phyloP scores from a whole-genome alignment of 1,140 invertebrate species.

The Grapholita molesta region DNA sequence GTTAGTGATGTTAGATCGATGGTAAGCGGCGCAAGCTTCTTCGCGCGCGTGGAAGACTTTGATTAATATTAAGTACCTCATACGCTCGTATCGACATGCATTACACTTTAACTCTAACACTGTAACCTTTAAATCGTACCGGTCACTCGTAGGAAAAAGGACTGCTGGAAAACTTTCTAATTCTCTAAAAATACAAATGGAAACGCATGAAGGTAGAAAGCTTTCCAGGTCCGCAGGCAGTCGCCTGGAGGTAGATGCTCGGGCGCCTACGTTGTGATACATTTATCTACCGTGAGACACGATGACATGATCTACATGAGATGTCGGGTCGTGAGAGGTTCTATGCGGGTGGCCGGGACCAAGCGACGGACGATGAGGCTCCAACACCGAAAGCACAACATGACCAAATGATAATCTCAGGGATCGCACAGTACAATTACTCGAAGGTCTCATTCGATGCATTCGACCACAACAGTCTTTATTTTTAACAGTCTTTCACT shows the following conservation, averaged over 20 bases:
- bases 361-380: conserved; percentile 59
- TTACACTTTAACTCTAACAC: conserved; percentile 31
- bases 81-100: conserved; percentile 57
- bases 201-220: conserved; percentile 59
- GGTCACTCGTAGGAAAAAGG: conserved; percentile 38
- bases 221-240: conserved; percentile 48
- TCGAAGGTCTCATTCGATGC: conserved; percentile 62
- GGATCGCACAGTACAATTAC: conserved; percentile 51
- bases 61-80: conserved; percentile 35
- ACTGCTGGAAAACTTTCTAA: conserved; percentile 72
- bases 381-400: conserved; percentile 73
- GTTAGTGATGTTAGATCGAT: conserved; percentile 52
- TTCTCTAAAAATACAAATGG: conserved; percentile 46
- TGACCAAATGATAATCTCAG: conserved; percentile 56
- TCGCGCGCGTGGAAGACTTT: conserved; percentile 18
- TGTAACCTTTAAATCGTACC: conserved; percentile 39
- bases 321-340: conserved; percentile 60
- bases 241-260: conserved; percentile 40
- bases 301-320: conserved; percentile 68
- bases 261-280: conserved; percentile 77
- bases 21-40: conserved; percentile 64
- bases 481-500: conserved; percentile 58
- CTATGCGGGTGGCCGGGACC: conserved; percentile 62
- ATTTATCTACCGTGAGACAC: conserved; percentile 73
- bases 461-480: conserved; percentile 72